Evolutionary conservation across 2,113 vertebrate genomes (phyloP), one percentile per base, ranked within the genome.

Genomic region (Gavialis gangeticus): DNA sequence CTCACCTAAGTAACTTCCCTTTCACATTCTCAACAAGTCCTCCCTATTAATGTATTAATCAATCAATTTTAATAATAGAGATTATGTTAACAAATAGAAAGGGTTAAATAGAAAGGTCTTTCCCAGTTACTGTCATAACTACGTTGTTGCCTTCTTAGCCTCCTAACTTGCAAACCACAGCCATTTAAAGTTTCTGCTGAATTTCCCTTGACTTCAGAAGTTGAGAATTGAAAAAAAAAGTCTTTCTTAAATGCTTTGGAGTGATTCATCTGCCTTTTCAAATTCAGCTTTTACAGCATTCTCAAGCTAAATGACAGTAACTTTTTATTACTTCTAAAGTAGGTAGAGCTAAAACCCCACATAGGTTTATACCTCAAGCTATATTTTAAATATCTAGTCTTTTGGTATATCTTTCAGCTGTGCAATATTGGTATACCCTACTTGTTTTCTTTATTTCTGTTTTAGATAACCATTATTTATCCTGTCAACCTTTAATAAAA

Each of bases 251-350:
- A 54, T 69, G n/a, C 4, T 83, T 91, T 82, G 54, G 66, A 91
- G 59, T 87, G 56, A 46, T 28, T 79, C 63, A 87, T 37, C n/a
- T 76, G 22, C 85, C 34, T 91, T 91, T 94, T 81, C 77, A 91
- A 22, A 60, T 6, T 88, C 37, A 85, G 17, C 46, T 85, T 46
- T 85, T 79, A 58, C 24, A 63, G 5, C 77, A 59, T 82, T 84
- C 85, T 84, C 93, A 85, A 87, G 64, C 19, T 84, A 82, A 94
- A 75, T 56, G 76, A 62, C 75, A 81, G 37, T 87, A 92, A 83
- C 57, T 69, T 89, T 87, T 88, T 21, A 89, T 94, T 92, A 88
- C 34, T 46, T 91, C 92, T 93, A 87, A 79, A 83, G 77, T 64
- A 94, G 3, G 5, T 17, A 62, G 30, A 69, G 85, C 87, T 81